Evolutionary conservation across 2,888 invertebrate species (phyloP), one percentile per base, ranked within the genome.

Genomic region (Hofmannophila pseudospretella): DNA sequence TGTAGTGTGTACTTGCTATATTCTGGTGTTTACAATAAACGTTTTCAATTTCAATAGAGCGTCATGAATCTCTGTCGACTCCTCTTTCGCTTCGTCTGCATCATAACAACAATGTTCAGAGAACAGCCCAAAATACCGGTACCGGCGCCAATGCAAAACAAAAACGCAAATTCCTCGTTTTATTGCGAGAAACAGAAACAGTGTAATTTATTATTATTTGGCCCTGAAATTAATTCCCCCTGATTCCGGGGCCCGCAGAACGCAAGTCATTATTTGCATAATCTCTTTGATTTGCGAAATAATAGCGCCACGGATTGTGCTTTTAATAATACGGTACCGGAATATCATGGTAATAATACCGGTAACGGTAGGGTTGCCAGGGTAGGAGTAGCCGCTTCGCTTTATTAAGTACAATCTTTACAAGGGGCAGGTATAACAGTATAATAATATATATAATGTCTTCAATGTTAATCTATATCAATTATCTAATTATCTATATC

Each of bases 231-330:
- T 59, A 57, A 54, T 59, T 54, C 47, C 30, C 40, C 45, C 36
- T 44, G 44, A 44, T 38, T 45, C 51, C 47, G 39, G 31, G 9
- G n/a, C 7, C 22, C 14, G 30, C n/a, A 37, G 34, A 39, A 39
- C 43, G 47, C 43, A 40, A 53, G 44, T 59, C 54, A 60, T 62
- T 58, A 63, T 68, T 60, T 62, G 64, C 64, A 67, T 74, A 69
- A 73, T 73, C 67, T 61, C 58, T 64, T 62, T 65, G 67, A 66
- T 72, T 71, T 61, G 54, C 55, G 51, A 63, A 69, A 67, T 66
- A 69, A 69, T 68, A 64, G 56, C 52, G 41, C 32, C 28, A 41
- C 34, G 49, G 53, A 46, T 54, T 47, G 51, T 47, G 51, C 50
- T 60, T 63, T 67, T 57, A 57, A 58, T 27, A 27, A 11, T 27